Evolutionary conservation across 2,888 invertebrate species (phyloP).

Genomic region (Acleris literana): DNA sequence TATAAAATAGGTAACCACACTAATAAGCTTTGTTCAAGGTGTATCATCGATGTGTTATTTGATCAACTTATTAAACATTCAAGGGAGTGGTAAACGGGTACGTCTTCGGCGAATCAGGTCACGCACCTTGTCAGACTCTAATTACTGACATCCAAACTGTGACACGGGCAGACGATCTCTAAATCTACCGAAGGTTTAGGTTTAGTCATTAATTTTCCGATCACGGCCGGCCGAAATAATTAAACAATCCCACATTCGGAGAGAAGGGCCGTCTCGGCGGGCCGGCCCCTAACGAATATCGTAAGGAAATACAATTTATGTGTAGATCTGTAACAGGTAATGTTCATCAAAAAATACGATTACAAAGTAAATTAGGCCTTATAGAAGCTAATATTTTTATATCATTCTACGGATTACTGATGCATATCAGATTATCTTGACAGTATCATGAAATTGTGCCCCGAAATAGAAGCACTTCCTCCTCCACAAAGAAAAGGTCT

Average conservation of each 20-base stretch:
- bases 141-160: conserved; percentile 35
- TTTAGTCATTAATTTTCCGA: conserved; percentile 69
- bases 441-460: not conserved
- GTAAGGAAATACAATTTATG: conserved; percentile 48
- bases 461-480: conserved; percentile 10
- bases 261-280: conserved; percentile 61
- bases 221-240: conserved; percentile 76
- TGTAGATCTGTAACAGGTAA: not conserved
- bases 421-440: not conserved
- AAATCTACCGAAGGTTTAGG: conserved; percentile 48
- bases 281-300: conserved; percentile 61
- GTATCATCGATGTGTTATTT: not conserved
- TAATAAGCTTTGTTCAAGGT: not conserved
- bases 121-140: conserved; percentile 23
- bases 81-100: conserved; percentile 19
- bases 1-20: too few species aligned
- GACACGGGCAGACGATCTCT: conserved; percentile 35
- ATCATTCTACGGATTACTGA: not conserved
- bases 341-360: not conserved
- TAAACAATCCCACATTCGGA: conserved; percentile 74
- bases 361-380: not conserved
- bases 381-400: not conserved
- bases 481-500: conserved; percentile 12
- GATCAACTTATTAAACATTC: conserved; percentile 24
- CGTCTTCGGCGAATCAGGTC: conserved; percentile 30